A percentile compares a stretch with the other conserved stretches of the same genome.
Evolutionary conservation across 2,888 invertebrate species (phyloP).

Genomic region (Drosophila fulvimacula): DNA sequence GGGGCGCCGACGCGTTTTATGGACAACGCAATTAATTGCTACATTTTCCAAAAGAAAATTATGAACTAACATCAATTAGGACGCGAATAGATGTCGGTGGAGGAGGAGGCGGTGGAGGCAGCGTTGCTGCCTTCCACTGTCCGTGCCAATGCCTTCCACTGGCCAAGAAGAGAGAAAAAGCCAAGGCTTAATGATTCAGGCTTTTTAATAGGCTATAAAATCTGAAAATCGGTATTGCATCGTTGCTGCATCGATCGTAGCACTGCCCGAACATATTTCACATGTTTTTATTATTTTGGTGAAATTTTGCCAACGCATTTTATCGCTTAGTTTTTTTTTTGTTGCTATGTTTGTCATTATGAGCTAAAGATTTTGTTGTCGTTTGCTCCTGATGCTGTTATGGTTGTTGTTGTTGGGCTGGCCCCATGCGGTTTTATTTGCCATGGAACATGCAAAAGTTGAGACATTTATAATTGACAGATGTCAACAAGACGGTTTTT

Average conservation of each 20-base stretch:
- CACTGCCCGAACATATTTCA: conserved; percentile 74
- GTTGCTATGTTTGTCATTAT: conserved; percentile 59
- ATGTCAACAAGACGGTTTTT: conserved; percentile 61
- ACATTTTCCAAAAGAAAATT: conserved; percentile 79
- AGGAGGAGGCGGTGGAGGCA: not conserved
- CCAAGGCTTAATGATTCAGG: conserved; percentile 72
- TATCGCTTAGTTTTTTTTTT: conserved; percentile 45
- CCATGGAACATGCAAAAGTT: conserved; percentile 42
- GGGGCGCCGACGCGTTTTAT: conserved; percentile 77
- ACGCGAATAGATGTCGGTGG: conserved; percentile 47
- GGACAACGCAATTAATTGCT: conserved; percentile 78
- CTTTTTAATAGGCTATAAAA: conserved; percentile 78
- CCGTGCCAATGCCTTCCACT: conserved; percentile 27
- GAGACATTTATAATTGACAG: conserved; percentile 74
- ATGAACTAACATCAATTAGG: conserved; percentile 80
- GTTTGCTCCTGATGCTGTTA: conserved; percentile 24
- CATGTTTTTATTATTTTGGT: conserved; percentile 78
- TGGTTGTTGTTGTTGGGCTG: conserved; percentile 8
- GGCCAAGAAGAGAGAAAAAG: conserved; percentile 42
- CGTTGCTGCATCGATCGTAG: conserved; percentile 48
- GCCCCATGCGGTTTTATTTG: conserved; percentile 72
- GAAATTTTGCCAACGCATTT: conserved; percentile 66
- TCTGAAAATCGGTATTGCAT: conserved; percentile 76
- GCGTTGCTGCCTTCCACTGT: conserved; percentile 10
- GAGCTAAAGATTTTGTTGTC: conserved; percentile 46